Evolutionary conservation across 1,140 invertebrate species (phyloP).

Genomic region (Capitella teleta): DNA sequence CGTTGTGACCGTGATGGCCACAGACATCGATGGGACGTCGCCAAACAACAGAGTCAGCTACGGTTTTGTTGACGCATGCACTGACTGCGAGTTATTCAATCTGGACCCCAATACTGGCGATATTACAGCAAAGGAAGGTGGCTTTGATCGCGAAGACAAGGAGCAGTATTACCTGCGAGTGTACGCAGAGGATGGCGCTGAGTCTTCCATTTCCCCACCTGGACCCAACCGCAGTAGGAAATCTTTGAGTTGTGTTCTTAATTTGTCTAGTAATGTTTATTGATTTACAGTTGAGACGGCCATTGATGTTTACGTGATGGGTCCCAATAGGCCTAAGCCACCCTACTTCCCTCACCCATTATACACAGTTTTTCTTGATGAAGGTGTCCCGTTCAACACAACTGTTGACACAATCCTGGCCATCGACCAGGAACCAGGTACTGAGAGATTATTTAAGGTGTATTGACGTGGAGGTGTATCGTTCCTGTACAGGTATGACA

Average conservation of each 20-base stretch:
- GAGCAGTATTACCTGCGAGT: constrained; percentile 88
- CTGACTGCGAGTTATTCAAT: not conserved
- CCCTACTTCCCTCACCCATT: constrained; percentile 1
- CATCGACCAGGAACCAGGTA: no score
- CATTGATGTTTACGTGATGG: not conserved
- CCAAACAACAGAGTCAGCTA: constrained; percentile 12
- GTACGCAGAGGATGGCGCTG: constrained; percentile 80
- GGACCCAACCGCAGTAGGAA: not conserved
- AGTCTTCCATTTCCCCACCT: constrained; percentile 46
- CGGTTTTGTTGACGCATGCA: not conserved
- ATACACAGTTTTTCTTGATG: not conserved
- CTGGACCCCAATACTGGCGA: constrained; percentile 2
- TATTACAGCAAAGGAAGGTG: constrained; percentile 4
- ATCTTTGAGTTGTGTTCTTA: not conserved
- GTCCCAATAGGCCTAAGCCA: not conserved
- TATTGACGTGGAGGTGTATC: constrained; percentile 1
- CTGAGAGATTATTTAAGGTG: no score
- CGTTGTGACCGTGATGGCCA: constrained; percentile 6
- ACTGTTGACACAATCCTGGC: no score
- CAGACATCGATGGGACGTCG: constrained; percentile 5
- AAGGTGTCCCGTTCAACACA: not conserved
- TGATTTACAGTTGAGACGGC: not conserved
- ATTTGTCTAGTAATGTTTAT: not conserved
- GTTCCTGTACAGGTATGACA: constrained; percentile 2
- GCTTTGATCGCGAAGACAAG: constrained; percentile 73